Base-by-base conservation (phyloP, 2,888 invertebrate species). In the Drosophila melanosoma region DNA sequence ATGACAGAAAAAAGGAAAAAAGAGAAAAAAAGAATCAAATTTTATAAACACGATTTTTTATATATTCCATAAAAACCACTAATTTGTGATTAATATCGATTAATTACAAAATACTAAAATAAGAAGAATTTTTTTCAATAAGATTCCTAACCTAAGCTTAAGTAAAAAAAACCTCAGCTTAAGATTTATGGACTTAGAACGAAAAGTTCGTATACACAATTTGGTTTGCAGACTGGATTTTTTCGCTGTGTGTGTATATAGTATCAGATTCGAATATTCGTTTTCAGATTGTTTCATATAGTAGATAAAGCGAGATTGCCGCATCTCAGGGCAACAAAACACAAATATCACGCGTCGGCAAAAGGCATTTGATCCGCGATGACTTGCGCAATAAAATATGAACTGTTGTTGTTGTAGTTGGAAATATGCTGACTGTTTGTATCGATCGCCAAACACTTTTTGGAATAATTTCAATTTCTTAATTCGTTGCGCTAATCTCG, bases 401-500 rank as follows among this genome's bases (percentile, higher is more conserved):
- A 32, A 23, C 57, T 56, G 42, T 56, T 74, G 53, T 35, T 58
- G 58, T 23, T 38, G 70, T 61, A 49, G 69, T 52, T 68, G 65
- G 49, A 86, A 84, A 89, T 71, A 76, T 89, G 84, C 84, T 89
- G 84, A 84, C 84, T 84, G 83, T 88, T 86, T 73, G 73, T 80
- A 88, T 81, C 89, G 83, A 84, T 86, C 89, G 83, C 74, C 83
- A 88, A 84, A 84, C 83, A 88, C 87, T 88, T 88, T 84, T 84
- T 90, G 77, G 83, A 90, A 90, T 86, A 83, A 87, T 91, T 90
- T 90, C 90, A 90, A 90, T 91, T 89, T 91, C 81, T 87, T 80
- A 82, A 91, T 91, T 91, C 91, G 91, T 91, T 91, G 89, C 91
- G 91, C 90, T 91, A 91, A 91, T 91, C 91, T 91, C 75, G 82